Percentiles rank a stretch among this genome's conserved stretches.
Evolutionary conservation across 92 coral and sea anemone species (phyloP).

Genomic region (Porites rus): DNA sequence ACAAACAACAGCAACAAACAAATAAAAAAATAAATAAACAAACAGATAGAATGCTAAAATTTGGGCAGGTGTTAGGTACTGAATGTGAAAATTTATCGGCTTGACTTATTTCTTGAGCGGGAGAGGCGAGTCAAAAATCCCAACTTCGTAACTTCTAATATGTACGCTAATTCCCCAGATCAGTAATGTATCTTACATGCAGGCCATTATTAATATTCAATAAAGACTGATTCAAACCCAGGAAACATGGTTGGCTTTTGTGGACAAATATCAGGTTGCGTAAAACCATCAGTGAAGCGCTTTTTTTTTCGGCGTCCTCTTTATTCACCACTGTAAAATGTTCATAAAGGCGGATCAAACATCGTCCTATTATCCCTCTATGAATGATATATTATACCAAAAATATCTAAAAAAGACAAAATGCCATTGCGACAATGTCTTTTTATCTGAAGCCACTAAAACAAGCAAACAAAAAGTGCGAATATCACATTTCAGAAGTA

Average conservation of each 20-base stretch:
- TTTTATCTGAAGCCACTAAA: too few species aligned
- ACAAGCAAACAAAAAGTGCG: too few species aligned
- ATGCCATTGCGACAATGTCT: too few species aligned
- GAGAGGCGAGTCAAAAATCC: slow-evolving; percentile 20
- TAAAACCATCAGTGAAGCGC: slow-evolving; percentile 31
- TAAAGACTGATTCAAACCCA: slow-evolving; percentile 25
- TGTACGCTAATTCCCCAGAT: slow-evolving; percentile 33
- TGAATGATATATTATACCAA: too few species aligned
- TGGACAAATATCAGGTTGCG: slow-evolving; percentile 33
- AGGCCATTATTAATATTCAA: slow-evolving; percentile 15
- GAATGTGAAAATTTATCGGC: slow-evolving; percentile 20
- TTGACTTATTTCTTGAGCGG: slow-evolving; percentile 13
- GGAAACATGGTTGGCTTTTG: slow-evolving; percentile 29
- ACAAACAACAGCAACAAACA: too few species aligned
- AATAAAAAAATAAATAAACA: too few species aligned
- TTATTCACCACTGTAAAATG: slow-evolving; percentile 30
- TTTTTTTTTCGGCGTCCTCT: slow-evolving; percentile 19
- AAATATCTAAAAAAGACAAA: too few species aligned
- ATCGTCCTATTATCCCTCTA: background rate
- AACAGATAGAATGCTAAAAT: background rate
- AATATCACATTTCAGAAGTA: too few species aligned
- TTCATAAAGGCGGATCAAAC: background rate
- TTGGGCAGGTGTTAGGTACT: background rate
- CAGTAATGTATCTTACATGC: slow-evolving; percentile 17
- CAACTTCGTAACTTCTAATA: slow-evolving; percentile 11